Percentiles rank a stretch among this genome's conserved stretches.
Conservation (phyloP, 37 sponge, comb jelly and placozoan genomes). For the Eunapius fragilis region DNA sequence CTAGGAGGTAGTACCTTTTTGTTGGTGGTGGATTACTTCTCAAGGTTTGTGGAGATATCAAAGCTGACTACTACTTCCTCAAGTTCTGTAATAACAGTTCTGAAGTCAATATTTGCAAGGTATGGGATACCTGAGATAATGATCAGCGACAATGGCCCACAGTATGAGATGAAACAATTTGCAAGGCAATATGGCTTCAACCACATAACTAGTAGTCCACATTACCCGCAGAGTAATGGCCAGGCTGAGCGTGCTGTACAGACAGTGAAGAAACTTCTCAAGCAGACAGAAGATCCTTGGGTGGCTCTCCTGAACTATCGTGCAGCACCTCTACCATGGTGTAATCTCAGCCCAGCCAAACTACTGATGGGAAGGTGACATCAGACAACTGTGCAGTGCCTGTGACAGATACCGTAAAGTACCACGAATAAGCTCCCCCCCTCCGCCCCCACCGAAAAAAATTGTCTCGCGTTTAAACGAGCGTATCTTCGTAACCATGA, state of each 20-base stretch:
- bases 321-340: conserved; percentile 53
- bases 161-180: conserved; percentile 47
- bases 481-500: no score
- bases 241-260: conserved; percentile 38
- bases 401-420: background rate
- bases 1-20: conserved; percentile 29
- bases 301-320: conserved; percentile 34
- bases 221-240: conserved; percentile 57
- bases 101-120: conserved; percentile 45
- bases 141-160: conserved; percentile 66
- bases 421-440: no score
- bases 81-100: background rate
- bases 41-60: conserved; percentile 29
- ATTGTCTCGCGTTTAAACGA: no score
- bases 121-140: conserved; percentile 45
- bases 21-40: conserved; percentile 47
- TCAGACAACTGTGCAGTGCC: conserved; percentile 16
- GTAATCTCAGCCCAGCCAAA: conserved; percentile 31
- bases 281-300: conserved; percentile 21
- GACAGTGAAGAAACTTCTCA: conserved; percentile 37
- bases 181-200: conserved; percentile 36
- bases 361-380: conserved; percentile 36
- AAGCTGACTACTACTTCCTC: conserved; percentile 41
- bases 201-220: conserved; percentile 54
- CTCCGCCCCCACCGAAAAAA: no score